Conservation (phyloP, 2,888 invertebrate genomes). For the Synergus itoensis region DNA sequence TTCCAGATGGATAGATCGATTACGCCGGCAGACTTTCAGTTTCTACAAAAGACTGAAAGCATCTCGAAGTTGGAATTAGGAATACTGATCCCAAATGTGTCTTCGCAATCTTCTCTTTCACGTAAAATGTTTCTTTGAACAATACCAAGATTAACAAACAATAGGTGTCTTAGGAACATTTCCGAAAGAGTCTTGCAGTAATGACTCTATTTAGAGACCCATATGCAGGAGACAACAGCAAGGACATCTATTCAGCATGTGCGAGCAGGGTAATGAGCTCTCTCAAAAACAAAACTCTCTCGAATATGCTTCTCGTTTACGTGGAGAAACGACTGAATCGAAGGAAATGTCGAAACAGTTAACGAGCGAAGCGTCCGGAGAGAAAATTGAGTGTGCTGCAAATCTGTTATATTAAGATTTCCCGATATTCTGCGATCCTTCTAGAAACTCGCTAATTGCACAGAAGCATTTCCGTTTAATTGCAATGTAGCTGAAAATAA, state of each 20-base stretch:
- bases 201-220: constrained; percentile 32
- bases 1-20: constrained; percentile 17
- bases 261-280: constrained; percentile 50
- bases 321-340: background rate
- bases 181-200: background rate
- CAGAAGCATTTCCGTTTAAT: background rate
- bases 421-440: background rate
- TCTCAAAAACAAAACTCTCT: constrained; percentile 51
- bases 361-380: constrained; percentile 23
- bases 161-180: background rate
- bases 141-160: background rate
- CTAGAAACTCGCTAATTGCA: background rate
- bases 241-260: constrained; percentile 32
- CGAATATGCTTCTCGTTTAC: constrained; percentile 12
- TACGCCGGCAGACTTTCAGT: constrained; percentile 27
- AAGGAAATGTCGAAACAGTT: constrained; percentile 38
- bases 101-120: too few species aligned
- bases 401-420: constrained; percentile 14
- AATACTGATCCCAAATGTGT: background rate
- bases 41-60: constrained; percentile 22
- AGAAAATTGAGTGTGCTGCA: background rate
- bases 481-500: background rate
- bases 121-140: too few species aligned
- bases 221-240: constrained; percentile 41
- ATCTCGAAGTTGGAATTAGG: background rate